Evolutionary conservation across 2,113 vertebrate genomes (phyloP), one percentile per base, ranked within the genome.

Genomic region (Grammomys dolichurus): DNA sequence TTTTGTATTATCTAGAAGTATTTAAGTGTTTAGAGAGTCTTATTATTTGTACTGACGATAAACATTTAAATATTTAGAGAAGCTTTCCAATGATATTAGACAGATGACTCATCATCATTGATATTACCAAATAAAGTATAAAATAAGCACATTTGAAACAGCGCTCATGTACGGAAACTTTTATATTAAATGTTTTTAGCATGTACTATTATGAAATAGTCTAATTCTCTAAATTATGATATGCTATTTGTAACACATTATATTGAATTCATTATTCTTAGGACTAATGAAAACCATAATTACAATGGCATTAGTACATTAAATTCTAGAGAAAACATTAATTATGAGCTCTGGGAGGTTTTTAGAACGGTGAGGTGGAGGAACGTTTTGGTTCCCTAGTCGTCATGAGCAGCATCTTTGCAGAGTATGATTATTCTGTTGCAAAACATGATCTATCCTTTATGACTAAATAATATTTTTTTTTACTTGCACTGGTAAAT

Each of bases 181-280:
- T 89, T 84, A n/a, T 51, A 69, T 89, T 89, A 70, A 48, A 20
- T n/a, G 16, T 58, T 28, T 77, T 94, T 36, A 4, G 3, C 84
- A 63, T 82, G 54, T 81, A 14, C 33, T 81, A 58, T 81, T 58
- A 58, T 82, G 33, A 92, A 97, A 82, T 63, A 81, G 26, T 93
- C 12, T 63, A 72, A 94, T 87, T 40, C 5, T 7, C 72, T 93
- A 77, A 94, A 82, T 91, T 95, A 46, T 82, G 10, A 58, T 46
- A 51, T 87, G 8, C 36, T 92, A 19, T 84, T 14, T 81, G 31
- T 77, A 95, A 54, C 1, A 56, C 70, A 3, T 43, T 31, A 93
- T 87, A 28, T 95, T 72, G 67, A 82, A 36, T 88, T 80, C 36
- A 22, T 77, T 40, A 48, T 94, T 54, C 46, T 90, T 90, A 60